Conservation (phyloP, 2,797 vertebrate species). For the Myotis planiceps region DNA sequence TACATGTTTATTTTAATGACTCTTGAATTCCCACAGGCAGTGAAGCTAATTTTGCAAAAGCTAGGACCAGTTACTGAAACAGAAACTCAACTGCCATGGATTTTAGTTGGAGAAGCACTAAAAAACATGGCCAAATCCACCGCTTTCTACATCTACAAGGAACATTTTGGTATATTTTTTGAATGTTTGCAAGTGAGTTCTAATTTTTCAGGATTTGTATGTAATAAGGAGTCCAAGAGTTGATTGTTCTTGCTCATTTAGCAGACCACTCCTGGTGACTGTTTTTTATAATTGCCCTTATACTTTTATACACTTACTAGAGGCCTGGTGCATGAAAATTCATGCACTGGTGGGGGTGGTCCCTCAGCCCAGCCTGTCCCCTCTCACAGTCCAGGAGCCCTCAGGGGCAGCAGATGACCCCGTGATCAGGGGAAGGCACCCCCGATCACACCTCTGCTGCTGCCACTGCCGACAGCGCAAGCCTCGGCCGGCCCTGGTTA, state of each 20-base stretch:
- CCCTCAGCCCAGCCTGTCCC: too few relatives aligned
- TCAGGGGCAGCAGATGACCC: too few relatives aligned
- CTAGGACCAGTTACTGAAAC: conserved; percentile 91
- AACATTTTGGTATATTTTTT: conserved; percentile 93
- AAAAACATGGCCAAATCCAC: conserved; percentile 92
- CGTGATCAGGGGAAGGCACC: too few relatives aligned
- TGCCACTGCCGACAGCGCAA: too few relatives aligned
- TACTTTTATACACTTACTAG: neutral
- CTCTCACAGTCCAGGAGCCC: too few relatives aligned
- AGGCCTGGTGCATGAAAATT: too few relatives aligned
- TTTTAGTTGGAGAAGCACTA: conserved; percentile 90
- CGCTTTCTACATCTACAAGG: conserved; percentile 88
- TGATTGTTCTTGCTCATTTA: neutral
- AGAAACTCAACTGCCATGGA: conserved; percentile 89
- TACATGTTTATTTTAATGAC: neutral
- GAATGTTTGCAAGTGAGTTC: conserved; percentile 91
- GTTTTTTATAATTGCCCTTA: neutral
- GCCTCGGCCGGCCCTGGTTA: too few relatives aligned
- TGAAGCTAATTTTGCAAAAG: conserved; percentile 91
- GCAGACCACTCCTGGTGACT: neutral
- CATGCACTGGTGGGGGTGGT: too few relatives aligned
- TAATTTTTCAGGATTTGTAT: neutral
- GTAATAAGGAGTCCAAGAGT: neutral
- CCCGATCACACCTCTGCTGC: too few relatives aligned
- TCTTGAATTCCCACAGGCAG: conserved; percentile 85